Percentiles rank a stretch among this genome's conserved stretches.
phyloP scores from a whole-genome alignment of 2,888 invertebrate genomes.

The Calameuta pallipes region DNA sequence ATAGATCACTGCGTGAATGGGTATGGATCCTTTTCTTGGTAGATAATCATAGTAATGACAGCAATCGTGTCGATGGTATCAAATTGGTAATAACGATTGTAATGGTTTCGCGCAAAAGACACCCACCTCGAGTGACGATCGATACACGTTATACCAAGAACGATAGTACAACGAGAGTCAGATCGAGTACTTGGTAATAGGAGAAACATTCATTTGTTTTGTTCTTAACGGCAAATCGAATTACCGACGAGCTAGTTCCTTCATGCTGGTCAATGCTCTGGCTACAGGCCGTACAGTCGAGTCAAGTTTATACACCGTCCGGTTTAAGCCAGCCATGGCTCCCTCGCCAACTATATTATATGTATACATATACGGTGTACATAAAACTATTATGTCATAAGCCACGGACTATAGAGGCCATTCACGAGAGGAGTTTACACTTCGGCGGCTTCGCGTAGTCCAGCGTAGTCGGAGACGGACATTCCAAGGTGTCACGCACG shows the following conservation, averaged over 20 bases:
- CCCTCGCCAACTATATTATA: neutral
- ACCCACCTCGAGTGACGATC: neutral
- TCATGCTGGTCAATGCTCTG: conserved; percentile 20
- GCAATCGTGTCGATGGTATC: neutral
- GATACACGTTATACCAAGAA: neutral
- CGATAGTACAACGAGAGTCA: conserved; percentile 23
- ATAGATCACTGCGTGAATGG: neutral
- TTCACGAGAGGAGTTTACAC: conserved; percentile 45
- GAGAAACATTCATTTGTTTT: conserved; percentile 26
- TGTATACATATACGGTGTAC: conserved; percentile 12
- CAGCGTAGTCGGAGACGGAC: neutral
- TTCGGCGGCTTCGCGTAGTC: conserved; percentile 35
- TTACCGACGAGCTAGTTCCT: neutral
- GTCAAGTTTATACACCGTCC: neutral
- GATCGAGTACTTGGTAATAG: conserved; percentile 26
- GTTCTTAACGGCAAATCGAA: conserved; percentile 16
- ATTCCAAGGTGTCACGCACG: neutral
- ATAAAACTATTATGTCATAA: conserved; percentile 54
- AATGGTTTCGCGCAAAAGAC: neutral
- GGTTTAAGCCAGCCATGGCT: conserved; percentile 3
- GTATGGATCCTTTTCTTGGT: neutral
- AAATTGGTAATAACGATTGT: neutral
- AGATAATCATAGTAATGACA: neutral
- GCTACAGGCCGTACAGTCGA: conserved; percentile 1
- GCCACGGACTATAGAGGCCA: conserved; percentile 49